A percentile compares a stretch with the other conserved stretches of the same genome.
phyloP scores from a whole-genome alignment of 2,113 vertebrate species.

The Brachyhypopomus occidentalis region DNA sequence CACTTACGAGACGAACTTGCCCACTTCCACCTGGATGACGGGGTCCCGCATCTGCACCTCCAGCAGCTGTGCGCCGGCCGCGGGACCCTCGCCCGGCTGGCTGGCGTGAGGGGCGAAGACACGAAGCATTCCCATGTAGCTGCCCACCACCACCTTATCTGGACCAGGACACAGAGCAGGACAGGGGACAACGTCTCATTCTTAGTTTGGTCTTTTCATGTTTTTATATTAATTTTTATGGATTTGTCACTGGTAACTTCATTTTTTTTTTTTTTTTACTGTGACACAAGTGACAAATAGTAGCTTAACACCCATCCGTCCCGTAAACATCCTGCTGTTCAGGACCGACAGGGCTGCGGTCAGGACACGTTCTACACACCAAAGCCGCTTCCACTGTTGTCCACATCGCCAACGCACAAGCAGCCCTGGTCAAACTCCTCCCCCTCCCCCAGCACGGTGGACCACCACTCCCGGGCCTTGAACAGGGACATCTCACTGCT shows the following conservation, averaged over 20 bases:
- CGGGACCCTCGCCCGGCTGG: slow-evolving; percentile 74
- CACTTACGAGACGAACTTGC: slow-evolving; percentile 99
- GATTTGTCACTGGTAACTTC: too few relatives aligned
- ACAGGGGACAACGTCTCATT: slow-evolving; percentile 23
- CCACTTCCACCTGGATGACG: slow-evolving; percentile 91
- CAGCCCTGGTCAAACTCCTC: slow-evolving; percentile 98
- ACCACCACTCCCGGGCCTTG: slow-evolving; percentile 99
- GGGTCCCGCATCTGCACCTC: slow-evolving; percentile 88
- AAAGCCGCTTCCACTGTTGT: slow-evolving; percentile 83
- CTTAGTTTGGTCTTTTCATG: too few relatives aligned
- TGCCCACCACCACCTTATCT: slow-evolving; percentile 97
- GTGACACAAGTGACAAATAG: too few relatives aligned
- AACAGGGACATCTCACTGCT: slow-evolving; percentile 91
- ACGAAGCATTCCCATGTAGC: slow-evolving; percentile 89
- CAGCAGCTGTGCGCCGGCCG: slow-evolving; percentile 84
- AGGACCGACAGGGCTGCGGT: too few relatives aligned
- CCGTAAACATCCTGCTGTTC: too few relatives aligned
- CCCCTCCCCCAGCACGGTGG: slow-evolving; percentile 82
- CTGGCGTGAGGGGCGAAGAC: slow-evolving; percentile 84
- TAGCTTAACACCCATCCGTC: too few relatives aligned
- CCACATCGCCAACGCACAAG: slow-evolving; percentile 90
- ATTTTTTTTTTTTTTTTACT: too few relatives aligned
- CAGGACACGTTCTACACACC: too few relatives aligned
- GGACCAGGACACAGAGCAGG: slow-evolving; percentile 23
- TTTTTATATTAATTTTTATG: too few relatives aligned